Evolutionary conservation across 2,888 invertebrate genomes (phyloP).

Genomic region (Anthoptus insignis): DNA sequence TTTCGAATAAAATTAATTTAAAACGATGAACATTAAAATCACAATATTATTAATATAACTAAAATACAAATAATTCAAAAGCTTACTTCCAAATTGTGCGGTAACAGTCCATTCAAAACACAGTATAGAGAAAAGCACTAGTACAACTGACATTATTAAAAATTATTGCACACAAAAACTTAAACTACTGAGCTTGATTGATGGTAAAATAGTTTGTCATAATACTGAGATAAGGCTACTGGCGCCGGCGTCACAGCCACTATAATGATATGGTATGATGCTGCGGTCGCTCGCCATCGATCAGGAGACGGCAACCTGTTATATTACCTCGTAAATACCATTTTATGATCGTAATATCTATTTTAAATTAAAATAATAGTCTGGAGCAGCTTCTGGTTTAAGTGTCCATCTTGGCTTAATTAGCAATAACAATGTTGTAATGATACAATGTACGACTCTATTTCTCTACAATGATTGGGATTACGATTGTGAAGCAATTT

Average conservation of each 20-base stretch:
- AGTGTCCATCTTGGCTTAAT: no score
- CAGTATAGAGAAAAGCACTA: constrained; percentile 60
- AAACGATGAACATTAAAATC: no score
- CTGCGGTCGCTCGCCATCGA: constrained; percentile 62
- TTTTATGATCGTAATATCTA: neutral
- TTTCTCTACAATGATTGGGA: no score
- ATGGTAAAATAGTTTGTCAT: constrained; percentile 44
- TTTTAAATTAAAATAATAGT: neutral
- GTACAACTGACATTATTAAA: constrained; percentile 51
- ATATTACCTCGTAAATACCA: constrained; percentile 27
- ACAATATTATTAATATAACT: no score
- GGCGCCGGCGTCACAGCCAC: constrained; percentile 61
- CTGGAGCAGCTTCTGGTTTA: neutral
- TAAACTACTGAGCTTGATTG: constrained; percentile 16
- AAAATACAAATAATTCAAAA: constrained; percentile 15
- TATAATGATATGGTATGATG: constrained; percentile 77
- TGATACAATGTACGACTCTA: no score
- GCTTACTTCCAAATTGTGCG: constrained; percentile 82
- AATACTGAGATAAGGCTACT: constrained; percentile 42
- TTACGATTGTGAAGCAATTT: no score
- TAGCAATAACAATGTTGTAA: no score
- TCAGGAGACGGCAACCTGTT: constrained; percentile 64
- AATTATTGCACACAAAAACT: constrained; percentile 8
- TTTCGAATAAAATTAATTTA: neutral
- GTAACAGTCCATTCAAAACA: constrained; percentile 65